These are phyloP conservation scores for Cenopis cana DNA, from an alignment of 2,888 invertebrate species.

Conservation along the genomic window DNA sequence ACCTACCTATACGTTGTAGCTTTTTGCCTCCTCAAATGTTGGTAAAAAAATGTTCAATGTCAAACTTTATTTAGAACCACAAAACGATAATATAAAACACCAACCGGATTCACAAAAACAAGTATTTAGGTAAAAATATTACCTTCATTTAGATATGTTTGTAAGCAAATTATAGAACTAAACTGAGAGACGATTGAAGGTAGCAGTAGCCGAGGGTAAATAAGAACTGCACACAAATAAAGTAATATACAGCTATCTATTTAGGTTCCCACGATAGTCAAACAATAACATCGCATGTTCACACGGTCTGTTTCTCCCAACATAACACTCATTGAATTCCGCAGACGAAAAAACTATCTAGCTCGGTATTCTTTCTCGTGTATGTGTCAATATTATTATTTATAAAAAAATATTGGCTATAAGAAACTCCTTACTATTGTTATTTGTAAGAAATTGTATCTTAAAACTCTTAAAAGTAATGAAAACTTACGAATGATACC, in stretches of 20 bases:
- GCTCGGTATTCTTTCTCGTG: not conserved
- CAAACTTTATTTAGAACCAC: not conserved
- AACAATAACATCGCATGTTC: conserved; percentile 34
- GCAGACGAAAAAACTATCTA: conserved; percentile 3
- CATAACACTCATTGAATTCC: conserved; percentile 15
- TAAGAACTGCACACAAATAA: not conserved
- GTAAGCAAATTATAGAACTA: not conserved
- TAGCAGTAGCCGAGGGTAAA: not conserved
- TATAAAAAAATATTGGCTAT: no score
- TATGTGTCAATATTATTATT: not conserved
- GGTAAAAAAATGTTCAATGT: not conserved
- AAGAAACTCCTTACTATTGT: no score
- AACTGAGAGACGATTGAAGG: not conserved
- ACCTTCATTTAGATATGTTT: not conserved
- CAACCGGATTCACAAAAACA: not conserved
- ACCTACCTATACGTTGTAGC: not conserved
- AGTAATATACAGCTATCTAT: not conserved
- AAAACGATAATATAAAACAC: not conserved
- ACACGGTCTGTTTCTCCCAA: conserved; percentile 30
- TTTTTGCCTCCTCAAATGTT: not conserved
- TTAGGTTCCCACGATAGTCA: conserved; percentile 24
- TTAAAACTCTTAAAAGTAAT: no score
- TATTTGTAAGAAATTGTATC: no score
- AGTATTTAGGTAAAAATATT: not conserved
- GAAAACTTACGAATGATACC: no score